A percentile compares a stretch with the other conserved stretches of the same genome.
These are phyloP conservation scores for Oryzias melastigma DNA, from an alignment of 2,113 vertebrate species.

Conservation along the genomic window DNA sequence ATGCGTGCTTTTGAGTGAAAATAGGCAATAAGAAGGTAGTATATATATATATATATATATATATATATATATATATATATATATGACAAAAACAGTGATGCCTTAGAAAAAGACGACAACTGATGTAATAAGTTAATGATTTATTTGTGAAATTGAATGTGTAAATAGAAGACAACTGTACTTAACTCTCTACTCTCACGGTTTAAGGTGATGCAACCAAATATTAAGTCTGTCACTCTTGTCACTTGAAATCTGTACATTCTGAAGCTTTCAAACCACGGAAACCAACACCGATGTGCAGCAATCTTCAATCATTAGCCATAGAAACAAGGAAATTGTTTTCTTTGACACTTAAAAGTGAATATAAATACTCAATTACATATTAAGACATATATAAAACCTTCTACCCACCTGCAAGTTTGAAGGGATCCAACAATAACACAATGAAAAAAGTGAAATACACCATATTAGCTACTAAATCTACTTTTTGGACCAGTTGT, in stretches of 20 bases:
- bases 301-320: neutral
- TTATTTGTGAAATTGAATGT: conserved; percentile 6
- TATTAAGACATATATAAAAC: no score
- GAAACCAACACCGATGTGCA: conserved; percentile 7
- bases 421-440: no score
- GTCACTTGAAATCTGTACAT: conserved; percentile 1
- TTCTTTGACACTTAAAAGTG: no score
- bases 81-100: neutral
- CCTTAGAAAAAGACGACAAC: neutral
- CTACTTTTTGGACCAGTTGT: no score
- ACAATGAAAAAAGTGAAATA: no score
- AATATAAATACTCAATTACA: no score
- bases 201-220: conserved; percentile 36
- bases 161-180: conserved; percentile 9
- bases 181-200: conserved; percentile 3
- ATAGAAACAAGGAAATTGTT: neutral
- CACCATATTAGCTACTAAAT: no score
- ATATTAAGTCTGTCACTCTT: conserved; percentile 8
- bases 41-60: neutral
- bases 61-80: neutral
- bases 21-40: neutral
- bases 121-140: neutral
- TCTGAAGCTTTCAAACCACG: conserved; percentile 24
- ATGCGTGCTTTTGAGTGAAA: conserved; percentile 1
- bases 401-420: no score